Base-by-base conservation (phyloP, 2,113 vertebrate species). In the Mesembrinibis cayennensis region DNA sequence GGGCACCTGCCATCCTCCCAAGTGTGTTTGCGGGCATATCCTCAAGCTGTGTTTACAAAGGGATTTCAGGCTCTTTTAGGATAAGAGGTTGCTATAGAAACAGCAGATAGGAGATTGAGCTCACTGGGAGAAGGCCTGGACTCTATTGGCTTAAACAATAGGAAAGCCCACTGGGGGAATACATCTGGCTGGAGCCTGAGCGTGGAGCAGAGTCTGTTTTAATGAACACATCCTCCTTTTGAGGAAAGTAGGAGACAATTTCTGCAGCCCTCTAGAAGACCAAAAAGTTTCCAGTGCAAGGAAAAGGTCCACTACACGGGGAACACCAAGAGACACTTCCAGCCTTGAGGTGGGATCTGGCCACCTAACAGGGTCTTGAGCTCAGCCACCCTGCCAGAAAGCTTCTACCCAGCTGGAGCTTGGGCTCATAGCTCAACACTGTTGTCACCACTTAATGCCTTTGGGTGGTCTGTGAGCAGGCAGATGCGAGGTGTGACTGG, bases 41-140 rank as follows among this genome's bases (percentile, higher is more conserved):
- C 93, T 95, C 95, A 90, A 69, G 59, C 87, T 82, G 90, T 94
- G 85, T 97, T 95, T 96, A 94, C 95, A 85, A 23, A 70, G 70
- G 82, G 93, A 96, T 96, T 96, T 93, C 95, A 93, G 84, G 62
- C 82, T 93, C 74, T 80, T 93, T 89, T 91, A 91, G 95, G 93
- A 80, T 95, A 88, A 96, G 84, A 77, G 2, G 93, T 97, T 97
- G 96, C 96, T 82, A 97, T 97, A 93, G 96, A 96, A 97, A 97
- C 95, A 69, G 87, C 62, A 91, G 92, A 96, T 69, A 74, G 82
- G 82, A 91, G 87, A 69, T 63, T 65, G 87, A 95, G 70, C 81
- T 85, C 81, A 5, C 61, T 85, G 93, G 93, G 90, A 82, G 78
- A 82, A 72, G 78, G 56, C 45, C 78, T 82, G 82, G 82, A 52